phyloP scores from a whole-genome alignment of 1,140 invertebrate genomes.

The Drosophila prosaltans region DNA sequence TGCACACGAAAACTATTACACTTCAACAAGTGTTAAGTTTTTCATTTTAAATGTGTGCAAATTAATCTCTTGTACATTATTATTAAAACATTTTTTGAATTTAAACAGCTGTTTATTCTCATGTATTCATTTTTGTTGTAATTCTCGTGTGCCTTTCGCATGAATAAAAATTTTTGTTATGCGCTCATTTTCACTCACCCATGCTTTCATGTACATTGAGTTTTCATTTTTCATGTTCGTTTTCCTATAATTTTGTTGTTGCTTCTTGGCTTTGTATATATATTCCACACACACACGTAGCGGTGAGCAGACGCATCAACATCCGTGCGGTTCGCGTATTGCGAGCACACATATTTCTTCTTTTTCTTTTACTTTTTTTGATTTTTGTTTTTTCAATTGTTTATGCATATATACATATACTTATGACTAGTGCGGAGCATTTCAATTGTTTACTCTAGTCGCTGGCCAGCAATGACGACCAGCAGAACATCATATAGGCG shows the following conservation, averaged over 20 bases:
- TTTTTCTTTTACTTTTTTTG: neutral
- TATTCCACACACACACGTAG: slow-evolving; percentile 55
- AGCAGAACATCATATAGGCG: slow-evolving; percentile 84
- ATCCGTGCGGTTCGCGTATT: slow-evolving; percentile 39
- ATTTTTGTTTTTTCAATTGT: slow-evolving; percentile 45
- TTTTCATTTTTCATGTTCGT: slow-evolving; percentile 13
- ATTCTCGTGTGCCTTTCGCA: slow-evolving; percentile 28
- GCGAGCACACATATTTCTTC: slow-evolving; percentile 33
- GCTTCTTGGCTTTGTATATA: slow-evolving; percentile 44
- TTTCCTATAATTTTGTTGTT: slow-evolving; percentile 34
- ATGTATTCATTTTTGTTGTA: slow-evolving; percentile 29
- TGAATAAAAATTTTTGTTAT: slow-evolving; percentile 30
- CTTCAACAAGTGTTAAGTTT: neutral
- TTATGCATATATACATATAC: slow-evolving; percentile 30
- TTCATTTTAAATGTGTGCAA: neutral
- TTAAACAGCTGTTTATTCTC: neutral
- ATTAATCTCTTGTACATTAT: neutral
- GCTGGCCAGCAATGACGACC: slow-evolving; percentile 75
- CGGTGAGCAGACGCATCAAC: slow-evolving; percentile 64
- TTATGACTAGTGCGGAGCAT: slow-evolving; percentile 50
- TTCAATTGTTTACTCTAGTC: slow-evolving; percentile 75
- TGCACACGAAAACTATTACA: neutral
- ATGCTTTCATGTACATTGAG: neutral
- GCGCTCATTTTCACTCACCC: slow-evolving; percentile 20
- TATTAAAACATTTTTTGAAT: neutral